Evolutionary conservation across 2,888 invertebrate species (phyloP), one percentile per base, ranked within the genome.

Genomic region (Cephalotes varians): DNA sequence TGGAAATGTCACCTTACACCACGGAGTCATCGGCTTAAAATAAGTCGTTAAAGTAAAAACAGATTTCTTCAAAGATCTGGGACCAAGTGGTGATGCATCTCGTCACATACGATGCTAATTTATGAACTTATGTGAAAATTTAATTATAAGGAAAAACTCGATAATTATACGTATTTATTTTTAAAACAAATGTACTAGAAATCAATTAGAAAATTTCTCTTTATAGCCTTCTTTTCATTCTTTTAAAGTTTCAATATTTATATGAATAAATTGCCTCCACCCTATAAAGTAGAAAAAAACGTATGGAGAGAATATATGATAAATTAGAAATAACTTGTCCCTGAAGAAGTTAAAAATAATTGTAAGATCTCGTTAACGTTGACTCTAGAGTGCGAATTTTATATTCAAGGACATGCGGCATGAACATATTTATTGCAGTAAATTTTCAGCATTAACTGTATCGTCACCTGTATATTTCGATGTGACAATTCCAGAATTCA

Each of bases 291-390:
- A 37, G 37, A 62, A 44, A 60, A n/a, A 4, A 58, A 60, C 34
- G 10, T 34, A 76, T 54, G 31, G 54, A 40, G n/a, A 67, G 31
- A 67, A 44, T 54, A 56, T 67, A 77, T 69, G 69, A 79, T 58
- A 69, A 79, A 69, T 79, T 34, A 25, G 12, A 56, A 79, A 79
- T 79, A 79, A 79, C 77, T 44, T 56, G 77, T 69, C 77, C 77
- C 77, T 79, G 77, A 69, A 69, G 77, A 58, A 12, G 44, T 69
- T 79, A 79, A 79, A 79, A 79, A 79, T 79, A 69, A 69, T 79
- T 44, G 69, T 56, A 79, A 67, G 44, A 25, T 79, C 77, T 79
- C 21, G 56, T 77, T 58, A 62, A 34, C 44, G 69, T 69, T 69
- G 56, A 62, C 56, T 79, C 56, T 77, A 56, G 56, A 79, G 56